These are phyloP conservation scores for Chaenogobius annularis DNA, from an alignment of 2,113 vertebrate genomes.

Conservation along the genomic window DNA sequence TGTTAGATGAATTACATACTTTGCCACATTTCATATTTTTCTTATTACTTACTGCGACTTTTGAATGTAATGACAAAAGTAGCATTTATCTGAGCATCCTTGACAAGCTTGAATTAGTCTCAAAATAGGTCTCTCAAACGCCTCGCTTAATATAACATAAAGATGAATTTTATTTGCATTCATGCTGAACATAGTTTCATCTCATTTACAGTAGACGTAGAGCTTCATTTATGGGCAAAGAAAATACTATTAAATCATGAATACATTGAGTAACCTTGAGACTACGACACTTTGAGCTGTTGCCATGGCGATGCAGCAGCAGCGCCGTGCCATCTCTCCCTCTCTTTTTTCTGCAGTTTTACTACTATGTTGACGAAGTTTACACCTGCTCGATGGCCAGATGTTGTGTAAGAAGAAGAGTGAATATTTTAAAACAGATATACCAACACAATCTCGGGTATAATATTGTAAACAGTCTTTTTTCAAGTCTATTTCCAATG, in stretches of 20 bases:
- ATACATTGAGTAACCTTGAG: slow-evolving; percentile 73
- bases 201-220: slow-evolving; percentile 52
- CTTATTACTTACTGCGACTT: neutral
- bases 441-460: neutral
- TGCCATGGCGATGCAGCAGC: slow-evolving; percentile 68
- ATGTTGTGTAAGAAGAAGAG: slow-evolving; percentile 10
- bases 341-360: slow-evolving; percentile 45
- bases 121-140: slow-evolving; percentile 45
- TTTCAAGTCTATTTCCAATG: too few species aligned
- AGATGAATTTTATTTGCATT: slow-evolving; percentile 39
- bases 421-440: neutral
- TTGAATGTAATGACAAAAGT: slow-evolving; percentile 22
- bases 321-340: slow-evolving; percentile 50
- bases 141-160: slow-evolving; percentile 35
- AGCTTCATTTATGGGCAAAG: slow-evolving; percentile 54
- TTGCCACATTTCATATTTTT: neutral
- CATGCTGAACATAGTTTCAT: slow-evolving; percentile 55
- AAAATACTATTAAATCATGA: slow-evolving; percentile 70
- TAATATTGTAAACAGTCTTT: neutral
- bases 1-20: too few species aligned
- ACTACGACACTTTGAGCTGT: slow-evolving; percentile 56
- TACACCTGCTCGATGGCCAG: slow-evolving; percentile 41
- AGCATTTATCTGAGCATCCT: slow-evolving; percentile 25
- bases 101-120: slow-evolving; percentile 42
- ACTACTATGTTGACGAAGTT: slow-evolving; percentile 40